Base-by-base conservation (phyloP, 1,140 invertebrate species). In the Apolygus lucorum region DNA sequence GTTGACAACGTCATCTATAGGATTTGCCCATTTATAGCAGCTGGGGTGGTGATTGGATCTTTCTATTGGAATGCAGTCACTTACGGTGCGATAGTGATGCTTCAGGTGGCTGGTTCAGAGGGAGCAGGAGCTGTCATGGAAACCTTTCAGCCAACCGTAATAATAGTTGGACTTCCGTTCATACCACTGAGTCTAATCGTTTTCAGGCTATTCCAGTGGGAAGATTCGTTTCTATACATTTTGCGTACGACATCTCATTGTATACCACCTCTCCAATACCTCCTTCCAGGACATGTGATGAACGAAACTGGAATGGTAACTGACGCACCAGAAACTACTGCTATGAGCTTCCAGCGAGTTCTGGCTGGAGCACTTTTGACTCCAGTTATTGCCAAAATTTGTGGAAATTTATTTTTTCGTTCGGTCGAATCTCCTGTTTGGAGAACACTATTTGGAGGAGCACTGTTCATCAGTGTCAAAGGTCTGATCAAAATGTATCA, bases 31-130 rank as follows among this genome's bases (percentile, higher is more conserved):
- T 95, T 96, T 78, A 86, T 97, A 42, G 92, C 94, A 27, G 94
- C 93, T 29, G 92, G 92, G 17, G 90, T 96, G 71, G 85, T 96
- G 28, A 86, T 96, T 1, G 93, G 93, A 0, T 94, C 93, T 0
- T 86, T 96, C 72, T 98, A 98, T 78, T 98, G 95, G 95, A 93
- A 92, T 52, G 93, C 92, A 52, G 95, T 98, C 2, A 97, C 95
- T 0, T 98, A 96, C 81, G 95, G 95, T 66, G 95, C 94, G 52
- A 89, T 98, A 1, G 97, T 95, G 64, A 90, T 97, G 11, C 92
- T 98, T 88, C 94, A 97, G 86, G 91, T 93, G n/a, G 34, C 4
- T 21, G 27, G 28, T 21, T 67, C 52, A 17, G 26, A 34, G 22
- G 25, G 2, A 21, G 52, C 69, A 62, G 78, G 80, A 17, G 77